Evolutionary conservation across 1,140 invertebrate species (phyloP).

Genomic region (Drosophila seguyi): DNA sequence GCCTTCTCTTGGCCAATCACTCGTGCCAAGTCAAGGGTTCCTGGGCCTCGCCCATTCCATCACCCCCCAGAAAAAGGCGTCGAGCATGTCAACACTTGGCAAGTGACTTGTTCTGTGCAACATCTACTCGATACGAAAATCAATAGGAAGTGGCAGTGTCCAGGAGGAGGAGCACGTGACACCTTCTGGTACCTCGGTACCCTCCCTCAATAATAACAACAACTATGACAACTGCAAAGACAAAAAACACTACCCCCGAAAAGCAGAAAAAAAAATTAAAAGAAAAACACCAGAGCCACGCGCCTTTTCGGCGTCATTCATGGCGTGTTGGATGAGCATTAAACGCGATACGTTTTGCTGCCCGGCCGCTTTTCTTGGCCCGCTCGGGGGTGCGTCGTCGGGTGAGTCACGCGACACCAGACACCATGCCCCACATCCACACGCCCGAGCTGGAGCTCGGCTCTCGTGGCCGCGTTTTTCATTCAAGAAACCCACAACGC

Average conservation of each 20-base stretch:
- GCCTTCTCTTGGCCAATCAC: slow-evolving; percentile 17
- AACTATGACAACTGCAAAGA: slow-evolving; percentile 29
- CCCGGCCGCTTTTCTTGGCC: slow-evolving; percentile 19
- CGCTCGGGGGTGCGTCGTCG: slow-evolving; percentile 27
- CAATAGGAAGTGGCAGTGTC: slow-evolving; percentile 52
- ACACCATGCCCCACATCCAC: slow-evolving; percentile 3
- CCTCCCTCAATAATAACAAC: slow-evolving; percentile 25
- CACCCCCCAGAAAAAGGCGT: slow-evolving; percentile 9
- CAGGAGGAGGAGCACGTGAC: slow-evolving; percentile 39
- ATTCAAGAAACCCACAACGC: slow-evolving; percentile 65
- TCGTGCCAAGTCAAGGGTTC: slow-evolving; percentile 24
- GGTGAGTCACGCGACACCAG: slow-evolving; percentile 62
- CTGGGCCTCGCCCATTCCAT: slow-evolving; percentile 17
- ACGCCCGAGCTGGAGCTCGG: neutral
- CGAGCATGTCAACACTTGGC: slow-evolving; percentile 52
- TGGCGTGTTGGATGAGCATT: slow-evolving; percentile 70
- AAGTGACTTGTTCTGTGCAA: slow-evolving; percentile 25
- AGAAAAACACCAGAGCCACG: slow-evolving; percentile 21
- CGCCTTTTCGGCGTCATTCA: slow-evolving; percentile 81
- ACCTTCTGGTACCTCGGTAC: slow-evolving; percentile 42
- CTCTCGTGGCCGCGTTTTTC: slow-evolving; percentile 61
- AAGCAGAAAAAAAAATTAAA: slow-evolving; percentile 8
- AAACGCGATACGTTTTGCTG: slow-evolving; percentile 50
- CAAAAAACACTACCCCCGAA: slow-evolving; percentile 23
- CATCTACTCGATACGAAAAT: slow-evolving; percentile 44